phyloP scores from a whole-genome alignment of 2,797 vertebrate species.

The Ceyx erithaca region DNA sequence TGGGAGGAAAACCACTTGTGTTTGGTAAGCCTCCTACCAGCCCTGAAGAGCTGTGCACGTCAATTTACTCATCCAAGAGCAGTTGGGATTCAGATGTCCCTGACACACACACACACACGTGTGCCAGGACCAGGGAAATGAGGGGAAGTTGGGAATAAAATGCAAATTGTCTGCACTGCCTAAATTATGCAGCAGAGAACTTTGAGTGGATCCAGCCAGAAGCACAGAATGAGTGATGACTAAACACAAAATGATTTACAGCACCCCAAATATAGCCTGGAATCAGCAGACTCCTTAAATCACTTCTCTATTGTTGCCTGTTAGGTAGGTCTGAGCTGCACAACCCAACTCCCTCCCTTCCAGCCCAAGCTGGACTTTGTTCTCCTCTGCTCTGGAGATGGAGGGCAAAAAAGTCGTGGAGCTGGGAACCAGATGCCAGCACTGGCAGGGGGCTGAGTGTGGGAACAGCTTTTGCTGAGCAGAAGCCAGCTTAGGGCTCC shows the following conservation, averaged over 20 bases:
- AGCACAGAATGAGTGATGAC: background rate
- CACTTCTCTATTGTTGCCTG: background rate
- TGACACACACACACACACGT: background rate
- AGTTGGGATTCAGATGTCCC: background rate
- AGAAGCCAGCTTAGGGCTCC: conserved; percentile 33
- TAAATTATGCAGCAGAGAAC: background rate
- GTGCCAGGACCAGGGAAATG: background rate
- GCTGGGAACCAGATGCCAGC: conserved; percentile 12
- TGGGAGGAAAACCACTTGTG: fast-evolving
- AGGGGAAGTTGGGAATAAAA: background rate
- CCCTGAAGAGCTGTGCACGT: background rate
- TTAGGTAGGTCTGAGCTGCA: background rate
- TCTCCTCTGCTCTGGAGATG: background rate
- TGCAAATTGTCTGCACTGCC: background rate
- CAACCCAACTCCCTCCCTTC: background rate
- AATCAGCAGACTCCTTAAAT: background rate
- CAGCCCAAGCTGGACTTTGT: background rate
- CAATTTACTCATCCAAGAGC: background rate
- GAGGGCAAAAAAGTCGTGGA: conserved; percentile 25
- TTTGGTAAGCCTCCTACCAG: background rate
- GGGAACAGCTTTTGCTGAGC: conserved; percentile 38
- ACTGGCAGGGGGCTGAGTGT: conserved; percentile 22
- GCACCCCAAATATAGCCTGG: background rate
- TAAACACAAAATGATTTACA: background rate
- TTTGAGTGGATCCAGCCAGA: background rate